These are phyloP conservation scores for Phasianus colchicus DNA, from an alignment of 2,113 vertebrate species.

Conservation along the genomic window DNA sequence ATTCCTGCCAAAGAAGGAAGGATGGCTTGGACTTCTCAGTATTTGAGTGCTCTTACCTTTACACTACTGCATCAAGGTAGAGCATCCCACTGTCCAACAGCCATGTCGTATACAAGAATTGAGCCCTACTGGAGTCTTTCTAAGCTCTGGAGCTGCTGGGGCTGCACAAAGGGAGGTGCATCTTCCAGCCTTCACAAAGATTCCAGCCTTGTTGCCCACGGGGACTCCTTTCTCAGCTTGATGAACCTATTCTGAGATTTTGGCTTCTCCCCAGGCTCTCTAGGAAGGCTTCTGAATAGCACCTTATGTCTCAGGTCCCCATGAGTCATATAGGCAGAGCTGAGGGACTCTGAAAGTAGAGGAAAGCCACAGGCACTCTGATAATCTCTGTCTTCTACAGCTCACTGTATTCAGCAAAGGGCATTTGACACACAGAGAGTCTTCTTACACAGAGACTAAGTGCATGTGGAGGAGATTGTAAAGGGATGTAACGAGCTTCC, in stretches of 20 bases:
- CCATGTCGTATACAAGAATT: background rate
- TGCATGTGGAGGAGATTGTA: background rate
- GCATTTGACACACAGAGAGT: background rate
- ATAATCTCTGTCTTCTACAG: background rate
- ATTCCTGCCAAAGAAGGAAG: background rate
- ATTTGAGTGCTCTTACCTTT: background rate
- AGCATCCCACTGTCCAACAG: background rate
- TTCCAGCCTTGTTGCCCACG: accelerated
- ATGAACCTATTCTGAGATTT: background rate
- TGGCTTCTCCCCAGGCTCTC: background rate
- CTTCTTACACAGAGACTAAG: background rate
- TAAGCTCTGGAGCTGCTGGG: background rate
- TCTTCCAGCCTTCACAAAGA: background rate
- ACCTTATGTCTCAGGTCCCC: background rate
- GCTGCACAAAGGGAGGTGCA: background rate
- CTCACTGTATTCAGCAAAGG: background rate
- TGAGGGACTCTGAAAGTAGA: background rate
- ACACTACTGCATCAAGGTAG: background rate
- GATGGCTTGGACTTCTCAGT: background rate
- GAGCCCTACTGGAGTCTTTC: background rate
- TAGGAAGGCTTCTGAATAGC: background rate
- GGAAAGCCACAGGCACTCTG: background rate
- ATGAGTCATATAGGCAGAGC: background rate
- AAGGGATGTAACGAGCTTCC: background rate
- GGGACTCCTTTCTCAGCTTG: accelerated